Percentiles rank a stretch among this genome's conserved stretches.
phyloP scores from a whole-genome alignment of 2,888 invertebrate genomes.

The Eueremaeus valkanovi region DNA sequence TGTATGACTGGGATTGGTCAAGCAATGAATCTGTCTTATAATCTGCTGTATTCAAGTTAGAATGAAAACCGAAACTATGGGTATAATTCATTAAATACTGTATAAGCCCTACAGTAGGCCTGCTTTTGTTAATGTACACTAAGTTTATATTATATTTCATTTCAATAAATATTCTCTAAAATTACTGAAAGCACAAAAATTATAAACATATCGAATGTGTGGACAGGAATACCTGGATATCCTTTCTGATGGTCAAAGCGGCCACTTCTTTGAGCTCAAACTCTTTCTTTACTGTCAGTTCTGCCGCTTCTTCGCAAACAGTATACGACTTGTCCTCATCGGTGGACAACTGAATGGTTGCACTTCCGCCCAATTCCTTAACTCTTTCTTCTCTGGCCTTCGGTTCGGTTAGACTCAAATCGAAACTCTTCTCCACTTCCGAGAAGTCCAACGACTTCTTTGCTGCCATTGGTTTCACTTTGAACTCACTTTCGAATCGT shows the following conservation, averaged over 20 bases:
- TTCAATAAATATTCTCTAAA: too few species aligned
- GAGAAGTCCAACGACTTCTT: not conserved
- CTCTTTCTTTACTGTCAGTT: slow-evolving; percentile 44
- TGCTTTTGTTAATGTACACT: too few species aligned
- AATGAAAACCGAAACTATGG: too few species aligned
- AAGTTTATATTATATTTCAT: too few species aligned
- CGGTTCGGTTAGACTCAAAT: not conserved
- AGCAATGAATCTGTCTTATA: too few species aligned
- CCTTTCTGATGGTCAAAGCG: slow-evolving; percentile 4
- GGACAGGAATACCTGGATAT: not conserved
- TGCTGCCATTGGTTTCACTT: not conserved
- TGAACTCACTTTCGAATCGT: slow-evolving; percentile 32
- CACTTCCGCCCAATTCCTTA: slow-evolving; percentile 37
- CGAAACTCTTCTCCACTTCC: slow-evolving; percentile 8
- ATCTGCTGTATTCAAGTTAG: too few species aligned
- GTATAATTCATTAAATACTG: too few species aligned
- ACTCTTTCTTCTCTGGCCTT: slow-evolving; percentile 38
- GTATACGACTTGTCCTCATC: slow-evolving; percentile 38
- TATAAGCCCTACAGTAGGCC: too few species aligned
- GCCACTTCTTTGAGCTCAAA: not conserved
- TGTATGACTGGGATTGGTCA: too few species aligned
- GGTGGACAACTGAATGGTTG: slow-evolving; percentile 34
- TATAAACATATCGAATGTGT: not conserved
- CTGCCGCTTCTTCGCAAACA: slow-evolving; percentile 43
- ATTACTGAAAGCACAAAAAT: too few species aligned